Evolutionary conservation across 2,888 invertebrate species (phyloP).

Genomic region (Nomada fabriciana): DNA sequence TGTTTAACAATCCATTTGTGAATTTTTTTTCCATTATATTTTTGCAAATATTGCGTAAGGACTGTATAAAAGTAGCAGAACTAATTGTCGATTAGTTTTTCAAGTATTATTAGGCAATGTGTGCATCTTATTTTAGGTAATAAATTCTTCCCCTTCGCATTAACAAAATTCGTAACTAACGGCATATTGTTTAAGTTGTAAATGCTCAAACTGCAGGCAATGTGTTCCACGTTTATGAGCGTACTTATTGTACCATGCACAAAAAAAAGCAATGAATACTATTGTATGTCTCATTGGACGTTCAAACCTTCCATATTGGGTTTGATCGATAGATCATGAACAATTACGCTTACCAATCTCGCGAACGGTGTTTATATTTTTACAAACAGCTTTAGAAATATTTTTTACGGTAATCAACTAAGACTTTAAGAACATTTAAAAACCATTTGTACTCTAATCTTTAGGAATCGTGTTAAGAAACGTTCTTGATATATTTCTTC

Average conservation of each 20-base stretch:
- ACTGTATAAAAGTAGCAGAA: constrained; percentile 56
- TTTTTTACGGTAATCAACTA: constrained; percentile 56
- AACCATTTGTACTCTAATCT: constrained; percentile 27
- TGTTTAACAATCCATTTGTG: constrained; percentile 40
- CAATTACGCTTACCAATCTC: constrained; percentile 67
- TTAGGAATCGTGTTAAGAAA: constrained; percentile 33
- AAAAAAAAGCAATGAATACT: constrained; percentile 26
- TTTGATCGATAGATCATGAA: constrained; percentile 55
- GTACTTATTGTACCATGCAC: constrained; percentile 39
- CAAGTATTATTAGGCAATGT: constrained; percentile 67
- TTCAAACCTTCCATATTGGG: constrained; percentile 35
- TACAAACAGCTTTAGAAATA: constrained; percentile 47
- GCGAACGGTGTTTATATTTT: constrained; percentile 52
- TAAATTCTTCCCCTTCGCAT: constrained; percentile 30
- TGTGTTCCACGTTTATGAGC: constrained; percentile 62
- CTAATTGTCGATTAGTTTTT: constrained; percentile 49
- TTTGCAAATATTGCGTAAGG: constrained; percentile 45
- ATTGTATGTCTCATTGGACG: constrained; percentile 19
- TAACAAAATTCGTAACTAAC: constrained; percentile 29
- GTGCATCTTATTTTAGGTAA: constrained; percentile 48
- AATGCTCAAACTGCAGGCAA: constrained; percentile 62
- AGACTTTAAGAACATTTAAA: constrained; percentile 34
- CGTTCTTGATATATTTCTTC: constrained; percentile 17
- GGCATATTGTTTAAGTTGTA: constrained; percentile 46
- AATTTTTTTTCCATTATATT: constrained; percentile 39